phyloP scores from a whole-genome alignment of 2,888 invertebrate species.

The Pammene fasciana region DNA sequence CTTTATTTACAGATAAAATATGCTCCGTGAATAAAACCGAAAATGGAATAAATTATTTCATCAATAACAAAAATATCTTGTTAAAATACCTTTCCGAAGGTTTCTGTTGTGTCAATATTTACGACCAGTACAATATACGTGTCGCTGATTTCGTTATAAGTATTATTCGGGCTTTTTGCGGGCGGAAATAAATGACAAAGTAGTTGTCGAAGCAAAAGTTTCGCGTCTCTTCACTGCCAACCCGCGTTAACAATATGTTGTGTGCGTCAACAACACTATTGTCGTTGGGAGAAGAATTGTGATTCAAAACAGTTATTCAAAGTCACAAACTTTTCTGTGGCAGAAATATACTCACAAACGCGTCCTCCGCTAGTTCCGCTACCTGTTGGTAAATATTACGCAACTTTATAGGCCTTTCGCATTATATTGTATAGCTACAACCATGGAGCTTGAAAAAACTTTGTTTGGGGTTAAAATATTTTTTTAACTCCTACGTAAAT shows the following conservation, averaged over 20 bases:
- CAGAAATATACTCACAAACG: slow-evolving; percentile 17
- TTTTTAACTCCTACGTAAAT: no score
- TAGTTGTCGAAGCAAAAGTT: slow-evolving; percentile 29
- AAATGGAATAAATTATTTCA: slow-evolving; percentile 40
- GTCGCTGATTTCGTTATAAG: slow-evolving; percentile 23
- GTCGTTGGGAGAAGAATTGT: slow-evolving; percentile 28
- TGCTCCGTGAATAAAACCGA: slow-evolving; percentile 19
- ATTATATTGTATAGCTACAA: background rate
- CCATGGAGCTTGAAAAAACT: background rate
- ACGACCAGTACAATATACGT: background rate
- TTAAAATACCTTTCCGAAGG: slow-evolving; percentile 22
- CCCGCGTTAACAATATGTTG: slow-evolving; percentile 22
- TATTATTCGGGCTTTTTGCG: slow-evolving; percentile 15
- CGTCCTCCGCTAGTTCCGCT: background rate
- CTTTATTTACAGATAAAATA: slow-evolving; percentile 49
- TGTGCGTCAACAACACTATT: slow-evolving; percentile 26
- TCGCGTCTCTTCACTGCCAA: slow-evolving; percentile 5
- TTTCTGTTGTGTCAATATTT: slow-evolving; percentile 28
- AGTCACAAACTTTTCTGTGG: slow-evolving; percentile 28
- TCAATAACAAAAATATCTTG: slow-evolving; percentile 33
- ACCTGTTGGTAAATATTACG: slow-evolving; percentile 35
- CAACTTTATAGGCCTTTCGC: slow-evolving; percentile 1
- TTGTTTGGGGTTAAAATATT: background rate
- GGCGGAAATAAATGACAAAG: slow-evolving; percentile 26
- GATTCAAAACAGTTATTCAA: slow-evolving; percentile 8